These are phyloP conservation scores for Sigmodon hispidus DNA, from an alignment of 2,113 vertebrate species.

Conservation along the genomic window DNA sequence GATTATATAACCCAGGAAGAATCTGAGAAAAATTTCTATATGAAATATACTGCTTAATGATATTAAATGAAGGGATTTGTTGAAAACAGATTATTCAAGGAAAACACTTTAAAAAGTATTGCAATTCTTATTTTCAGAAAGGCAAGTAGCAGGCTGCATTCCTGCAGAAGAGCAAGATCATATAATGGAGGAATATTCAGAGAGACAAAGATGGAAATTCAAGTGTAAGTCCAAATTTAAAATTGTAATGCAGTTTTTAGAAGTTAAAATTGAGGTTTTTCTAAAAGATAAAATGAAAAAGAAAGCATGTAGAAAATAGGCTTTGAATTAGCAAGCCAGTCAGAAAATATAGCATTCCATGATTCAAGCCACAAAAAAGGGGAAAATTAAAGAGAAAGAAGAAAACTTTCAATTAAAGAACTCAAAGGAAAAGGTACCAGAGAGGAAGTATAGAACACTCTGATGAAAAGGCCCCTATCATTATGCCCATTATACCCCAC, in stretches of 20 bases:
- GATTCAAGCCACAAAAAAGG: neutral
- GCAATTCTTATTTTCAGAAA: neutral
- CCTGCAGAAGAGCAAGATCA: neutral
- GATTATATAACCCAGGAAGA: neutral
- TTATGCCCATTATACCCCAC: neutral
- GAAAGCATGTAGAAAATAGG: neutral
- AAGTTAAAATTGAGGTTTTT: constrained; percentile 12
- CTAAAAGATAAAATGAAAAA: neutral
- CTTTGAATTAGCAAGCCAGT: neutral
- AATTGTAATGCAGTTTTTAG: neutral
- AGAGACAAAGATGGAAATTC: neutral
- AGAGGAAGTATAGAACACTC: neutral
- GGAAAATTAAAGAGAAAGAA: neutral
- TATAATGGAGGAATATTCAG: neutral
- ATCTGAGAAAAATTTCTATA: neutral
- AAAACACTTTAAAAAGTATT: neutral
- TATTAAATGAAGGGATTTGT: neutral
- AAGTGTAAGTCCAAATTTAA: neutral
- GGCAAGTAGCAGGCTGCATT: neutral
- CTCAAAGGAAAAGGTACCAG: neutral
- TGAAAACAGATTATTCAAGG: neutral
- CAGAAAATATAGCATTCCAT: neutral
- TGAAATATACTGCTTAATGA: neutral
- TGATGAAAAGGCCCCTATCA: neutral
- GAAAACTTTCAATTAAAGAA: neutral